Evolutionary conservation across 2,113 vertebrate genomes (phyloP).

Genomic region (Choloepus hoffmanni): DNA sequence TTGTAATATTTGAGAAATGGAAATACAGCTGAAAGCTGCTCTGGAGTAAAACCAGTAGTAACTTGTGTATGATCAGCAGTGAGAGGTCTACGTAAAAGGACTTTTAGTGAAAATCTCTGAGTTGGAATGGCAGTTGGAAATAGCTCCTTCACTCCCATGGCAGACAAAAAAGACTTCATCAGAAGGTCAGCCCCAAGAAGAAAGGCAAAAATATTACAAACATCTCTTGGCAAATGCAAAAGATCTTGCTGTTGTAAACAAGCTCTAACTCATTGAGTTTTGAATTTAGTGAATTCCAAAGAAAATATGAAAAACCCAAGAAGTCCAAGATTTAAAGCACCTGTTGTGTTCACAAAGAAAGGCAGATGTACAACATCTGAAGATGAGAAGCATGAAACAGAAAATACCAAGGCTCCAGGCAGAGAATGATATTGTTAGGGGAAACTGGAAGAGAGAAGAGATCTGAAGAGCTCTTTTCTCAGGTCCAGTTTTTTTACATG

Average conservation of each 20-base stretch:
- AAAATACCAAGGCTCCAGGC: constrained; percentile 87
- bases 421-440: constrained; percentile 88
- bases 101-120: constrained; percentile 90
- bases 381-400: constrained; percentile 87
- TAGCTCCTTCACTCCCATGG: constrained; percentile 81
- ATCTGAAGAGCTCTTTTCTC: constrained; percentile 89
- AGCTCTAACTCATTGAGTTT: constrained; percentile 84
- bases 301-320: constrained; percentile 88
- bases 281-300: constrained; percentile 87
- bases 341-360: constrained; percentile 85
- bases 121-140: constrained; percentile 90
- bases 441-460: constrained; percentile 90
- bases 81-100: constrained; percentile 94
- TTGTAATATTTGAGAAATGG: too few species aligned
- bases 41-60: constrained; percentile 98
- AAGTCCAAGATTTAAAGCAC: constrained; percentile 85
- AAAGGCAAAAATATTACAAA: constrained; percentile 87
- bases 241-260: constrained; percentile 88
- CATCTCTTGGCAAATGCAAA: constrained; percentile 85
- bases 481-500: constrained; percentile 93
- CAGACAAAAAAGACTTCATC: constrained; percentile 84
- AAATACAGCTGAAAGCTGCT: constrained; percentile 78
- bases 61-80: constrained; percentile 96
- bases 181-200: constrained; percentile 87
- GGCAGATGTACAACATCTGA: constrained; percentile 83